Base-by-base conservation (phyloP, 2,888 invertebrate species). In the Nowickia ferox region DNA sequence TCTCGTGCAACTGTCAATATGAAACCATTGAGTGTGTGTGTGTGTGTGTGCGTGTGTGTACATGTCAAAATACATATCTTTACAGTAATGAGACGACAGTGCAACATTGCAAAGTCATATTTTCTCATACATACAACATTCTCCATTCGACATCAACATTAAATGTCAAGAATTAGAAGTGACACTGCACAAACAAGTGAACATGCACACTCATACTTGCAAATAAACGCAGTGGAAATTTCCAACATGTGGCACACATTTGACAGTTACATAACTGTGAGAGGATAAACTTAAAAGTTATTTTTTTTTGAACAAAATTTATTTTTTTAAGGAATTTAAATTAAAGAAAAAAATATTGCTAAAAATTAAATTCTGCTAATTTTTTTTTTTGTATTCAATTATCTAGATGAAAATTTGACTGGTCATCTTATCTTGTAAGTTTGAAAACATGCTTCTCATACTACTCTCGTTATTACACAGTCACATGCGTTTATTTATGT, bases 91-190 rank as follows among this genome's bases (percentile, higher is more conserved):
- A 74, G 63, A 65, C 63, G 48, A 42, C 66, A 74, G 59, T 81
- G 48, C 55, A 76, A 82, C 63, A 68, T 46, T 74, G 59, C 61
- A 82, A 76, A 63, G 69, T 82, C 82, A 82, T 76, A 76, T 76
- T 66, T 71, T 71, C 57, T 48, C 46, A 51, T 30, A 57, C 48
- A 44, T 38, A 53, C 61, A 61, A 69, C 44, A 61, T 63, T 40
- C 17, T 3, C 3, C 22, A 59, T 46, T 38, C 65, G 51, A 69
- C 53, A 63, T 48, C 48, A 74, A 74, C 74, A 81, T 81, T 80
- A 74, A 63, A 82, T 82, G 76, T 82, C 82, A 82, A 76, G 42
- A 63, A 57, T 83, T 71, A 65, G 55, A 65, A 65, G 5, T 71
- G 76, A 71, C 69, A 76, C 55, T 15, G 57, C 76, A 74, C 77